Evolutionary conservation across 2,888 invertebrate genomes (phyloP).

Genomic region (Aphidius colemani): DNA sequence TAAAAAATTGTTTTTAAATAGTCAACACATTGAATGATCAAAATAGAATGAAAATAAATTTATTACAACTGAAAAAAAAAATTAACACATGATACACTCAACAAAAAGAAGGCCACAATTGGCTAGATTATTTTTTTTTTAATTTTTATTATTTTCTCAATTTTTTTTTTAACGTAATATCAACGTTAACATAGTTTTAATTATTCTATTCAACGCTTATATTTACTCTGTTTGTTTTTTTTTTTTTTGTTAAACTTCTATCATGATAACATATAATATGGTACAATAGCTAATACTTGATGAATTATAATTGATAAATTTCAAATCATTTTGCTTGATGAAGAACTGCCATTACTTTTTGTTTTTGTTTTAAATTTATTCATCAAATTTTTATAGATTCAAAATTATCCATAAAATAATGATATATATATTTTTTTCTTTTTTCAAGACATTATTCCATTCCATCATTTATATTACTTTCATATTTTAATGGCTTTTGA

Average conservation of each 20-base stretch:
- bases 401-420: slow-evolving; percentile 8
- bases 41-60: no score
- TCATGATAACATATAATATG: slow-evolving; percentile 55
- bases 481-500: slow-evolving; percentile 10
- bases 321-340: slow-evolving; percentile 11
- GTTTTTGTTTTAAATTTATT: not conserved
- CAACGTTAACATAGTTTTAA: slow-evolving; percentile 34
- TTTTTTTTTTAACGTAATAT: slow-evolving; percentile 31
- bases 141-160: slow-evolving; percentile 24
- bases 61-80: no score
- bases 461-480: slow-evolving; percentile 8
- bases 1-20: no score
- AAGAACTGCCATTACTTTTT: slow-evolving; percentile 6
- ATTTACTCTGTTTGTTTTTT: slow-evolving; percentile 34
- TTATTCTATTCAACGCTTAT: slow-evolving; percentile 44
- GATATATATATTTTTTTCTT: not conserved
- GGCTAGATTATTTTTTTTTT: slow-evolving; percentile 30
- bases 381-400: slow-evolving; percentile 6
- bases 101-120: no score
- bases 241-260: slow-evolving; percentile 36
- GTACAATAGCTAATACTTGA: slow-evolving; percentile 57
- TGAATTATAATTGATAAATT: slow-evolving; percentile 39
- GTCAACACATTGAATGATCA: no score
- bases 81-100: no score
- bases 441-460: slow-evolving; percentile 10